Evolutionary conservation across 2,888 invertebrate species (phyloP).

Genomic region (Atrina japonica): DNA sequence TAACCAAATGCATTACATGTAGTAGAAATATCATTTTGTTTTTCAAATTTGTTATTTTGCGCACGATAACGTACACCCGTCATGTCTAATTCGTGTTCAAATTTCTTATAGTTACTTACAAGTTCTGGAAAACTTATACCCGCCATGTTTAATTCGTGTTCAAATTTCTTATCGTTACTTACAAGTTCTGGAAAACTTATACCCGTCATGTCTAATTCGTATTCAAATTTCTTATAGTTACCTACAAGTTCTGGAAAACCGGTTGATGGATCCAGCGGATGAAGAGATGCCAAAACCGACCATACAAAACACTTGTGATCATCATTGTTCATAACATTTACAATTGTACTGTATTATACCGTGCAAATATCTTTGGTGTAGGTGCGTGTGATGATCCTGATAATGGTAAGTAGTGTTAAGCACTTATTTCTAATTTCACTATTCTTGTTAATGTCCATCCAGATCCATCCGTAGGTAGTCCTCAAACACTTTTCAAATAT

Average conservation of each 20-base stretch:
- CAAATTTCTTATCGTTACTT: conserved; percentile 23
- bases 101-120: conserved; percentile 24
- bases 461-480: conserved; percentile 6
- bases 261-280: conserved; percentile 37
- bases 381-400: neutral
- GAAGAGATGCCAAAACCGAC: conserved; percentile 48
- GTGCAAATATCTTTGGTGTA: neutral
- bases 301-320: conserved; percentile 56
- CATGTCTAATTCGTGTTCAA: conserved; percentile 39
- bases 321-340: conserved; percentile 42
- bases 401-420: conserved; percentile 2
- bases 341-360: neutral
- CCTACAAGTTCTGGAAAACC: conserved; percentile 17
- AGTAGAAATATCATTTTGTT: conserved; percentile 45
- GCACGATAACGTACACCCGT: conserved; percentile 29
- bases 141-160: conserved; percentile 37
- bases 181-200: conserved; percentile 36
- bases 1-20: conserved; percentile 30
- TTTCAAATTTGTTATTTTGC: conserved; percentile 40
- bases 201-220: conserved; percentile 36
- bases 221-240: conserved; percentile 30
- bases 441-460: conserved; percentile 10
- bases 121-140: conserved; percentile 35
- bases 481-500: neutral
- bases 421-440: conserved; percentile 13